phyloP scores from a whole-genome alignment of 2,113 vertebrate species.

The Notiomystis cincta region DNA sequence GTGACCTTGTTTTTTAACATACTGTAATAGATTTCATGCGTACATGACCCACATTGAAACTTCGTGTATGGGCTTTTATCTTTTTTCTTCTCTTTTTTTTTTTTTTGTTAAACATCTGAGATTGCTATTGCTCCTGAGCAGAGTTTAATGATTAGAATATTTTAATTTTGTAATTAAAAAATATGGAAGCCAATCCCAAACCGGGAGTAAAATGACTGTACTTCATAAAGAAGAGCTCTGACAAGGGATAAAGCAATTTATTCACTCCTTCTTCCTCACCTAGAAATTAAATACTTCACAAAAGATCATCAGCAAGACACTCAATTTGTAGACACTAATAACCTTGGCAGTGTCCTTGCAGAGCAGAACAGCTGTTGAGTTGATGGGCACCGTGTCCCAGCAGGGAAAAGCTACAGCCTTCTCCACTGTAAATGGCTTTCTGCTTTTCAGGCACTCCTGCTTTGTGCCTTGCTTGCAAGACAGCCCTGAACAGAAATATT shows the following conservation, averaged over 20 bases:
- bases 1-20: neutral
- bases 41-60: neutral
- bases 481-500: neutral
- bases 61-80: neutral
- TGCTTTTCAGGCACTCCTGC: neutral
- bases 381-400: constrained; percentile 6
- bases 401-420: neutral
- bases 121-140: neutral
- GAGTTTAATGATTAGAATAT: neutral
- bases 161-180: constrained; percentile 36
- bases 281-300: constrained; percentile 24
- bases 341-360: constrained; percentile 31
- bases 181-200: neutral
- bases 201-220: neutral
- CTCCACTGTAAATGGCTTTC: neutral
- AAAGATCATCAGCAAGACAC: neutral
- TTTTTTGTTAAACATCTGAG: neutral
- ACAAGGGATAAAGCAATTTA: constrained; percentile 13
- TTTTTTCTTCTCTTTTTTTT: neutral
- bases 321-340: neutral
- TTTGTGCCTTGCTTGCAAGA: neutral
- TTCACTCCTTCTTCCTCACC: neutral
- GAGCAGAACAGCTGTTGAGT: constrained; percentile 15
- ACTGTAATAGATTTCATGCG: neutral
- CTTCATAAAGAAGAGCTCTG: neutral